phyloP scores from a whole-genome alignment of 2,888 invertebrate species.

The Synanthedon formicaeformis region DNA sequence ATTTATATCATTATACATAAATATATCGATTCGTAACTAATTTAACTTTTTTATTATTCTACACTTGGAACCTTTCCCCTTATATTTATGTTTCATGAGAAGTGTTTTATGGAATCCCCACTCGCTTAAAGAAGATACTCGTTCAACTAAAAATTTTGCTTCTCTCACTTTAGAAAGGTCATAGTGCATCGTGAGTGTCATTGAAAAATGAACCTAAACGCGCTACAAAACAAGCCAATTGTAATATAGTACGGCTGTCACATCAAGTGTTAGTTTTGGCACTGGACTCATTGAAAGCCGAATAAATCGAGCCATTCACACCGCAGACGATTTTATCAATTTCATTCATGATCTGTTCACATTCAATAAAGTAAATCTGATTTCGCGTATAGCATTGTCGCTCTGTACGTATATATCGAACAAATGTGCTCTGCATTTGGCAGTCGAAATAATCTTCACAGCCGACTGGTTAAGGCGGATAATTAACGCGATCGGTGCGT shows the following conservation, averaged over 20 bases:
- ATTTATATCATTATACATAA: too few relatives aligned
- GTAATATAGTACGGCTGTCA: not conserved
- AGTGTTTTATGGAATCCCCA: too few relatives aligned
- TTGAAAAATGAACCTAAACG: not conserved
- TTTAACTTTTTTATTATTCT: too few relatives aligned
- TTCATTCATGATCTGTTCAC: conserved; percentile 47
- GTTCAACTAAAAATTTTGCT: too few relatives aligned
- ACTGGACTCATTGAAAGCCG: conserved; percentile 14
- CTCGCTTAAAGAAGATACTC: too few relatives aligned
- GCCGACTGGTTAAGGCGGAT: conserved; percentile 37
- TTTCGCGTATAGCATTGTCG: conserved; percentile 21
- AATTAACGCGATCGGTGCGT: conserved; percentile 46
- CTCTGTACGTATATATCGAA: conserved; percentile 3
- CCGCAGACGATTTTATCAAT: conserved; percentile 57
- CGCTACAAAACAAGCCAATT: not conserved
- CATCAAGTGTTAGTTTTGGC: conserved; percentile 1
- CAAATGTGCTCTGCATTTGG: conserved; percentile 41
- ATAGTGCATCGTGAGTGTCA: too few relatives aligned
- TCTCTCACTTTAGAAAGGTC: too few relatives aligned
- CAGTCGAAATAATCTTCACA: conserved; percentile 55
- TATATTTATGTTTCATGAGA: too few relatives aligned
- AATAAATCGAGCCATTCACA: conserved; percentile 20
- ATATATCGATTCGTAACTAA: too few relatives aligned
- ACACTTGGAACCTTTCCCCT: too few relatives aligned
- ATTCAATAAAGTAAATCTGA: conserved; percentile 55